Evolutionary conservation across 2,797 vertebrate genomes (phyloP).

Genomic region (Channallabes apus): DNA sequence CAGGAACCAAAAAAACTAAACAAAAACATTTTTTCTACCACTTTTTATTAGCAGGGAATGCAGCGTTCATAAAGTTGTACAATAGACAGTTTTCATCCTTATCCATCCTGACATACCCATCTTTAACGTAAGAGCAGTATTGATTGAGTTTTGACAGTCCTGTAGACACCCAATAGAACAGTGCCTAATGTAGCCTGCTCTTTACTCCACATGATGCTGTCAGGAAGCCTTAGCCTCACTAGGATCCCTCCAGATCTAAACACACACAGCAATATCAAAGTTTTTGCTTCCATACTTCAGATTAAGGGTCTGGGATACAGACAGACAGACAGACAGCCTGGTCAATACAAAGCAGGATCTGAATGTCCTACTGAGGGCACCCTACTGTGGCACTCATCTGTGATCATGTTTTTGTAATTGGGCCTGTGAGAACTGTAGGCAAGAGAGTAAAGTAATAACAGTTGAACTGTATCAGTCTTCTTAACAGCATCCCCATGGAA

Average conservation of each 20-base stretch:
- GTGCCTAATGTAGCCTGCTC: constrained; percentile 35
- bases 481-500: constrained; percentile 29
- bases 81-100: background rate
- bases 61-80: background rate
- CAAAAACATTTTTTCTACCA: background rate
- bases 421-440: constrained; percentile 20
- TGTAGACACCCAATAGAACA: constrained; percentile 14
- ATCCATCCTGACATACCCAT: background rate
- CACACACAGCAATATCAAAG: constrained; percentile 1
- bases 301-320: constrained; percentile 43
- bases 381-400: constrained; percentile 18
- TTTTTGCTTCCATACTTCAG: constrained; percentile 36
- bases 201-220: constrained; percentile 41
- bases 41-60: background rate
- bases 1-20: background rate
- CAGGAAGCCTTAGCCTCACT: constrained; percentile 40
- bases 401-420: constrained; percentile 10
- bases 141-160: background rate
- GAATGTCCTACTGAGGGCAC: constrained; percentile 41
- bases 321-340: constrained; percentile 26
- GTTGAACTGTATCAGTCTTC: constrained; percentile 13
- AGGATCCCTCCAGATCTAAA: constrained; percentile 27
- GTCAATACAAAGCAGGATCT: constrained; percentile 43
- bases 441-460: constrained; percentile 28
- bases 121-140: background rate